Evolutionary conservation across 2,888 invertebrate species (phyloP).

Genomic region (Dusona sp.): DNA sequence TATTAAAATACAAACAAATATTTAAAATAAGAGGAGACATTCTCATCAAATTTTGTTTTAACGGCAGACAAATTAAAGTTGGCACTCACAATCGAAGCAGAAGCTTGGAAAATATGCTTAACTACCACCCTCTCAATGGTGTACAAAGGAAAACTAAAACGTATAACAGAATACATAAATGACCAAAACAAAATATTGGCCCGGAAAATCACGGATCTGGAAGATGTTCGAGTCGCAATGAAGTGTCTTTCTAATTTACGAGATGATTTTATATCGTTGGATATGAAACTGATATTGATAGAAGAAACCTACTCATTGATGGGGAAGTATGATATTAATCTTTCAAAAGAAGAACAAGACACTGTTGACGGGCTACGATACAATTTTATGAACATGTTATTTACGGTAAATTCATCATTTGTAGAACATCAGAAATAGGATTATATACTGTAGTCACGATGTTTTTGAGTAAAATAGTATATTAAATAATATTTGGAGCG

Average conservation of each 20-base stretch:
- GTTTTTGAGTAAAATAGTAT: background rate
- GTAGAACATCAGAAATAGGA: background rate
- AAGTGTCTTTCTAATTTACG: slow-evolving; percentile 90
- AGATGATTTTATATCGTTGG: slow-evolving; percentile 92
- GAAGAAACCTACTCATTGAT: slow-evolving; percentile 93
- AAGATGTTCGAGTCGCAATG: slow-evolving; percentile 93
- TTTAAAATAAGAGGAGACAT: background rate
- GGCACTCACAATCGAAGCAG: slow-evolving; percentile 90
- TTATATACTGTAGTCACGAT: too few relatives aligned
- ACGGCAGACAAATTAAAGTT: slow-evolving; percentile 88
- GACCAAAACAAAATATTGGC: slow-evolving; percentile 90
- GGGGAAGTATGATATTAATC: slow-evolving; percentile 88
- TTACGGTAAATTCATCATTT: slow-evolving; percentile 86
- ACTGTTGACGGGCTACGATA: slow-evolving; percentile 92
- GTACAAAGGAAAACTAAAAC: slow-evolving; percentile 90
- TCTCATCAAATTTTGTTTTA: background rate
- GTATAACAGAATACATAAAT: slow-evolving; percentile 91
- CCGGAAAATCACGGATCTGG: slow-evolving; percentile 91
- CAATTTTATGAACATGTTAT: slow-evolving; percentile 91
- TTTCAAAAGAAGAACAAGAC: slow-evolving; percentile 92
- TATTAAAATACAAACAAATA: too few relatives aligned
- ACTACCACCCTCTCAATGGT: slow-evolving; percentile 89
- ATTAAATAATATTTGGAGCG: background rate
- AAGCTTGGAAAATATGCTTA: slow-evolving; percentile 91
- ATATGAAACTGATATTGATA: slow-evolving; percentile 90